Evolutionary conservation across 2,113 vertebrate genomes (phyloP).

Genomic region (Glaucomys volans): DNA sequence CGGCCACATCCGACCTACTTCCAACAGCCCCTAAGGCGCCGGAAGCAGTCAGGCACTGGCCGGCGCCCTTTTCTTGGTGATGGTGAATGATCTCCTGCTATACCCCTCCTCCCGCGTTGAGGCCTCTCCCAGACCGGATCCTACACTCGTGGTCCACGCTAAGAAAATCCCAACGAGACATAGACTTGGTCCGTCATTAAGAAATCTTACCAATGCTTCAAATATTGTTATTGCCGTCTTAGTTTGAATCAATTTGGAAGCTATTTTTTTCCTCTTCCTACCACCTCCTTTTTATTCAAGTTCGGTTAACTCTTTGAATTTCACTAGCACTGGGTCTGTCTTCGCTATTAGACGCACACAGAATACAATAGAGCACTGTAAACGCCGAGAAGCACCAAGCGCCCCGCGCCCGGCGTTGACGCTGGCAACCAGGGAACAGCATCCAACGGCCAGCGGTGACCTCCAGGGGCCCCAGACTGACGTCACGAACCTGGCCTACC

Average conservation of each 20-base stretch:
- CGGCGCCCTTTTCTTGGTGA: not conserved
- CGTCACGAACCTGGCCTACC: not conserved
- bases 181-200: not conserved
- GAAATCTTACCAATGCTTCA: not conserved
- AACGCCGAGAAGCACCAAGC: not conserved
- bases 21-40: not conserved
- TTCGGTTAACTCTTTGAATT: not conserved
- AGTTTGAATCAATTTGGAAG: not conserved
- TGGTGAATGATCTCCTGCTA: rapidly evolving
- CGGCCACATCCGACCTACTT: not conserved
- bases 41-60: not conserved
- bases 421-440: not conserved
- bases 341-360: not conserved
- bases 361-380: not conserved
- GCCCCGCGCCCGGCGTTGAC: rapidly evolving
- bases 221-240: not conserved
- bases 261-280: not conserved
- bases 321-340: not conserved
- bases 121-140: not conserved
- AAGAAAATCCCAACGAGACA: not conserved
- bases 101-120: rapidly evolving
- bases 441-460: not conserved
- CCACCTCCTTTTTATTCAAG: not conserved
- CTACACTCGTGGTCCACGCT: not conserved
- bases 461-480: not conserved